A percentile compares a stretch with the other conserved stretches of the same genome.
Evolutionary conservation across 2,888 invertebrate species (phyloP).

Genomic region (Ceramica pisi): DNA sequence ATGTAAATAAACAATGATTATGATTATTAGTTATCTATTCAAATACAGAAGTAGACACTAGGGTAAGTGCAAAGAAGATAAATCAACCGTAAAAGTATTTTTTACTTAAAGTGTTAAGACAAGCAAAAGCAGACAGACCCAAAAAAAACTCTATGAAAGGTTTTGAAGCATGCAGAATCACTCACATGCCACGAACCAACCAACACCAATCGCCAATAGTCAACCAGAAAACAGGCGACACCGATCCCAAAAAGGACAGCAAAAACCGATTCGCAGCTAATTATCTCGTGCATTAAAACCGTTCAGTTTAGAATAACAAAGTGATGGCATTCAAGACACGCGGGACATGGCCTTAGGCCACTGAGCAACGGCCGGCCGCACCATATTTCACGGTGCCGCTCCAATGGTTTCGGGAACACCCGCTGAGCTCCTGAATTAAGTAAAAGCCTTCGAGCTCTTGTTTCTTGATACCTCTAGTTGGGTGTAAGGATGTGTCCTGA

Average conservation of each 20-base stretch:
- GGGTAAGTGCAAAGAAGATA: neutral
- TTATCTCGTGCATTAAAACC: conserved; percentile 71
- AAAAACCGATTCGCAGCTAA: conserved; percentile 68
- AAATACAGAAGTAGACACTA: too few relatives aligned
- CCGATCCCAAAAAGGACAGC: conserved; percentile 13
- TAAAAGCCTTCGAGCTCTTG: conserved; percentile 93
- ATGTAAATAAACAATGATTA: too few relatives aligned
- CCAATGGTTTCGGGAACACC: conserved; percentile 91
- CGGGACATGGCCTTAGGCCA: conserved; percentile 86
- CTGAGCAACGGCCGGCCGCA: conserved; percentile 76
- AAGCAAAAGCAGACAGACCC: neutral
- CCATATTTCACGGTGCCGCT: conserved; percentile 89
- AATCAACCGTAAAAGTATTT: neutral
- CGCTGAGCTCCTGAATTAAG: conserved; percentile 94
- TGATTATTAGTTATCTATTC: too few relatives aligned
- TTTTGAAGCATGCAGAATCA: neutral
- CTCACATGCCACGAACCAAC: neutral
- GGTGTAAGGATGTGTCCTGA: conserved; percentile 72
- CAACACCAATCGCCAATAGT: neutral
- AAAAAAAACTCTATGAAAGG: neutral
- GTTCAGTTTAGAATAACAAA: conserved; percentile 73
- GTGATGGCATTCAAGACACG: conserved; percentile 84
- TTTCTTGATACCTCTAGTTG: conserved; percentile 88
- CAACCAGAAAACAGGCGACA: conserved; percentile 15
- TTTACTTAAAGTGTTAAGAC: too few relatives aligned